phyloP scores from a whole-genome alignment of 1,140 invertebrate genomes.

The Lysiphlebus fabarum region DNA sequence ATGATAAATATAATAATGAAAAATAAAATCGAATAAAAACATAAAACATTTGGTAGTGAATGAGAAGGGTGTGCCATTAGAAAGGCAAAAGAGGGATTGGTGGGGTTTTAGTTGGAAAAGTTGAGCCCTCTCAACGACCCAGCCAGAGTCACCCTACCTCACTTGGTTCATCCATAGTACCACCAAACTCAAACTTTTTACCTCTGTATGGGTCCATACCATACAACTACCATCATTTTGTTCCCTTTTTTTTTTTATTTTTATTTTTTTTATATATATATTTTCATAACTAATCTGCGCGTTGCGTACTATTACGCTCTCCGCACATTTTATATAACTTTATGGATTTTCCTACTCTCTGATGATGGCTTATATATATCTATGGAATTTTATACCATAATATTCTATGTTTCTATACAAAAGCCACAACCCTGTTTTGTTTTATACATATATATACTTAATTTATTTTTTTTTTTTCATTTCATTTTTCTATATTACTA shows the following conservation, averaged over 20 bases:
- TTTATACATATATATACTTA: too few relatives aligned
- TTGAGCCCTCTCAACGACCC: slow-evolving; percentile 46
- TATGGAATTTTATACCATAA: slow-evolving; percentile 23
- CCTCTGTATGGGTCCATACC: slow-evolving; percentile 27
- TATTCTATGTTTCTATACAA: slow-evolving; percentile 7
- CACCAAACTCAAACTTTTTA: slow-evolving; percentile 21
- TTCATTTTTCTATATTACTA: too few relatives aligned
- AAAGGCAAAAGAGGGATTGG: slow-evolving; percentile 33
- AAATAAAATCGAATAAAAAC: slow-evolving; percentile 18
- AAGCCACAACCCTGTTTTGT: background rate
- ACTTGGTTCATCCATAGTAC: slow-evolving; percentile 29
- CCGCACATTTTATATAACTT: slow-evolving; percentile 54
- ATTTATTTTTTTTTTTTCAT: too few relatives aligned
- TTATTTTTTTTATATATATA: slow-evolving; percentile 45
- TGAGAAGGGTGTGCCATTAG: slow-evolving; percentile 21
- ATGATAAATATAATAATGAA: background rate
- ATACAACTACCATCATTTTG: slow-evolving; percentile 22
- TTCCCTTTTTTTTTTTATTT: slow-evolving; percentile 18
- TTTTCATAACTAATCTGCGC: slow-evolving; percentile 55
- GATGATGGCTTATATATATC: slow-evolving; percentile 9
- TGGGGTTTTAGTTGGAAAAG: slow-evolving; percentile 41
- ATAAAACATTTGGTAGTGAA: slow-evolving; percentile 21
- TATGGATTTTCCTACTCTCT: slow-evolving; percentile 50
- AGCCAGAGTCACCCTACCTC: slow-evolving; percentile 33
- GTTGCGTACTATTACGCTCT: slow-evolving; percentile 50